Conservation (phyloP, 1,140 invertebrate species). For the Penaeus vannamei region DNA sequence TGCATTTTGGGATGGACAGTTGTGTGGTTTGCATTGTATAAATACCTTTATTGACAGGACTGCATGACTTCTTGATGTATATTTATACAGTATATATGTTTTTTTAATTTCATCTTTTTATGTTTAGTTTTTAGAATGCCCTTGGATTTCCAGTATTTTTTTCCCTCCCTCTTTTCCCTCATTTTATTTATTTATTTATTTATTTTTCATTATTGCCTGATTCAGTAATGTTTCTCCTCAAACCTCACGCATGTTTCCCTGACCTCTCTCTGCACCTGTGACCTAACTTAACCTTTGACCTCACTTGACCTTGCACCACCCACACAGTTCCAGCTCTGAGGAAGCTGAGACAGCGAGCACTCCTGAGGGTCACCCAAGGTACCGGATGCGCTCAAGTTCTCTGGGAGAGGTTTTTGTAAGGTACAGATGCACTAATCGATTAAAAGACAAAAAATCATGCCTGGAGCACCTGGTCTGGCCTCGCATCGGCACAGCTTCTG, state of each 20-base stretch:
- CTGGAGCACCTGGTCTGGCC: slow-evolving; percentile 64
- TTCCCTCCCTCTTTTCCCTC: not conserved
- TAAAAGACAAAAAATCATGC: slow-evolving; percentile 35
- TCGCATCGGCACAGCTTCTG: slow-evolving; percentile 56
- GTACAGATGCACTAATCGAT: slow-evolving; percentile 62
- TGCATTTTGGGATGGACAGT: too few species aligned
- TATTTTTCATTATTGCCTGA: slow-evolving; percentile 29
- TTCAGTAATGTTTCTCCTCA: not conserved
- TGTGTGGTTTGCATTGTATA: too few species aligned
- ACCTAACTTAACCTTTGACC: slow-evolving; percentile 47
- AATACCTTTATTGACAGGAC: too few species aligned
- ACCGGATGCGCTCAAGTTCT: slow-evolving; percentile 62
- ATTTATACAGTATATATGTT: too few species aligned
- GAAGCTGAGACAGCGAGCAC: slow-evolving; percentile 58
- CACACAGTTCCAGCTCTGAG: slow-evolving; percentile 65
- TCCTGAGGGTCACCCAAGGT: slow-evolving; percentile 62
- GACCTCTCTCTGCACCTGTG: slow-evolving; percentile 51
- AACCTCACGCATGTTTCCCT: slow-evolving; percentile 20
- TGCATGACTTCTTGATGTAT: too few species aligned
- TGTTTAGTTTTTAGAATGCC: not conserved
- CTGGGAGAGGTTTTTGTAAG: slow-evolving; percentile 63
- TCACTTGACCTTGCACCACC: slow-evolving; percentile 64
- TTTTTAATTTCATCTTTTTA: not conserved
- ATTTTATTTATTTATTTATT: not conserved
- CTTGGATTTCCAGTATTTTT: not conserved